phyloP scores from a whole-genome alignment of 2,888 invertebrate genomes.

The Adelognathus sp. region DNA sequence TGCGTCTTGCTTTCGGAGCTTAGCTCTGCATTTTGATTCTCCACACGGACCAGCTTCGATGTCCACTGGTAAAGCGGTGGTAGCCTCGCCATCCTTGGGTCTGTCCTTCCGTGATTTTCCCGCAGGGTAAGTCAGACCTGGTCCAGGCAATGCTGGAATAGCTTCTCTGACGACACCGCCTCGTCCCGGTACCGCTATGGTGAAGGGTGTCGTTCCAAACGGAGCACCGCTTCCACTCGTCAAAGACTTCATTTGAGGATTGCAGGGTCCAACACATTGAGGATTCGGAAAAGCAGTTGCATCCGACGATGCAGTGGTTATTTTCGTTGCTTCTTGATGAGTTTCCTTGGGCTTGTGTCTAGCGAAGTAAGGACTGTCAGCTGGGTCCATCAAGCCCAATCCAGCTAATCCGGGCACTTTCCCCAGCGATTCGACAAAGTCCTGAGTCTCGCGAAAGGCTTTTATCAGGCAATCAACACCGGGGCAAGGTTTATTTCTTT shows the following conservation, averaged over 20 bases:
- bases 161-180: constrained; percentile 69
- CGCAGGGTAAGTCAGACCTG: constrained; percentile 32
- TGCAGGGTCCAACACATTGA: constrained; percentile 64
- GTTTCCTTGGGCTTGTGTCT: constrained; percentile 50
- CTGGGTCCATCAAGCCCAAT: constrained; percentile 72
- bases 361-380: constrained; percentile 75
- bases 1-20: constrained; percentile 37
- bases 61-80: constrained; percentile 28
- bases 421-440: constrained; percentile 75
- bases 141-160: constrained; percentile 61
- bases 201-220: constrained; percentile 32
- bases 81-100: constrained; percentile 45
- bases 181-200: constrained; percentile 62
- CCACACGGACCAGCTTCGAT: constrained; percentile 69
- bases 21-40: constrained; percentile 68
- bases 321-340: neutral
- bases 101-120: constrained; percentile 57
- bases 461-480: constrained; percentile 72
- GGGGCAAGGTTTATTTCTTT: constrained; percentile 66
- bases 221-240: neutral
- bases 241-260: constrained; percentile 40
- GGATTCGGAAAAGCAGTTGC: constrained; percentile 37
- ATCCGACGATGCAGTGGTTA: neutral
- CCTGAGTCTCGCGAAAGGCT: constrained; percentile 72
- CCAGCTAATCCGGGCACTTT: constrained; percentile 73